These are phyloP conservation scores for Stichodactyla mertensii DNA, from an alignment of 64 coral and sea anemone species.

Conservation along the genomic window DNA sequence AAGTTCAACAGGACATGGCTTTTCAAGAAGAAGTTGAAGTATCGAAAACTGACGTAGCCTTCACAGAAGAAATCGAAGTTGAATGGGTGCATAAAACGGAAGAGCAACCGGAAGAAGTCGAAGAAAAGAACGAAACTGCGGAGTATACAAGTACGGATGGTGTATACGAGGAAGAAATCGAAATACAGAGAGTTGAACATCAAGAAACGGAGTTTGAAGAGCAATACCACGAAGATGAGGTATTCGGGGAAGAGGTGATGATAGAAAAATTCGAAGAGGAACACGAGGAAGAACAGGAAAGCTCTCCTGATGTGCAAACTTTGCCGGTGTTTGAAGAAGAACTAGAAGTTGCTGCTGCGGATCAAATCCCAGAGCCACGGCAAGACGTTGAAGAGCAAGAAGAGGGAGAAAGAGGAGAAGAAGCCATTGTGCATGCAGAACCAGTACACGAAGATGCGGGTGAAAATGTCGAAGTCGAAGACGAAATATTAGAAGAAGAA, in stretches of 20 bases:
- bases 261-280: conserved; percentile 44
- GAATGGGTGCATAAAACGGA: conserved; percentile 27
- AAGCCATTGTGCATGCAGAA: not conserved
- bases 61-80: conserved; percentile 57
- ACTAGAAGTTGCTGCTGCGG: not conserved
- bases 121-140: not conserved
- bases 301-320: not conserved
- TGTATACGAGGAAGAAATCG: conserved; percentile 60
- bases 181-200: conserved; percentile 30
- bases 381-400: not conserved
- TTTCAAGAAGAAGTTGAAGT: conserved; percentile 26
- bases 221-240: conserved; percentile 49
- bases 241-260: conserved; percentile 64
- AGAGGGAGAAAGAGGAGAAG: not conserved
- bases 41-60: not conserved
- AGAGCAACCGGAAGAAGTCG: conserved; percentile 46
- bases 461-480: not conserved
- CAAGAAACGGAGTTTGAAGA: conserved; percentile 46
- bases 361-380: conserved; percentile 16
- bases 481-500: not conserved
- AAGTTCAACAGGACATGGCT: not conserved
- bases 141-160: conserved; percentile 23
- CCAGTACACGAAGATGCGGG: not conserved
- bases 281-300: conserved; percentile 44
- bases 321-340: conserved; percentile 42